These are phyloP conservation scores for Melanotus villosus DNA, from an alignment of 2,888 invertebrate species.

Conservation along the genomic window DNA sequence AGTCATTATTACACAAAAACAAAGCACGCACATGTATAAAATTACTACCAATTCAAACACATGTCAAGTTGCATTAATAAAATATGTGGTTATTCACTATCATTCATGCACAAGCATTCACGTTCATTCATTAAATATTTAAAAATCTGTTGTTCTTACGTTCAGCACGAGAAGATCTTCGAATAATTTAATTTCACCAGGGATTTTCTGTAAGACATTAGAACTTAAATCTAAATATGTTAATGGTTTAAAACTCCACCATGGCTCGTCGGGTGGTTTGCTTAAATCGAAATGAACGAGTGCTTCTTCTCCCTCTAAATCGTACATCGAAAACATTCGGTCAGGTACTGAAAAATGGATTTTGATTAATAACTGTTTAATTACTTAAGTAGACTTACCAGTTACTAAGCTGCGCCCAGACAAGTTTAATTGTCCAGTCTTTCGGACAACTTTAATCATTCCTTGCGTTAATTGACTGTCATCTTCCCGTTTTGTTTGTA, in stretches of 20 bases:
- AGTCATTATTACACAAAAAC: too few species aligned
- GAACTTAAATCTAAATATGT: slow-evolving; percentile 84
- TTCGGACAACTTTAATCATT: slow-evolving; percentile 84
- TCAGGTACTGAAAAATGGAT: slow-evolving; percentile 78
- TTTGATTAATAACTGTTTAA: slow-evolving; percentile 27
- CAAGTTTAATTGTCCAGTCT: slow-evolving; percentile 85
- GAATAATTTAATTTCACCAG: slow-evolving; percentile 76
- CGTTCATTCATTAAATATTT: too few species aligned
- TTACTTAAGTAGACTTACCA: slow-evolving; percentile 8
- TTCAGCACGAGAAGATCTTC: slow-evolving; percentile 79
- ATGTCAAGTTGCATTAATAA: too few species aligned
- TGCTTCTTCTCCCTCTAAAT: slow-evolving; percentile 75
- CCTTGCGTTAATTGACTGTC: slow-evolving; percentile 78
- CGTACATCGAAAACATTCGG: slow-evolving; percentile 82
- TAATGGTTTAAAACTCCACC: slow-evolving; percentile 90
- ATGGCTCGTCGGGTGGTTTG: slow-evolving; percentile 74
- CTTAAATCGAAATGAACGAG: slow-evolving; percentile 74
- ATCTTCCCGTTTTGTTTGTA: slow-evolving; percentile 80
- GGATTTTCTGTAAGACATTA: slow-evolving; percentile 77
- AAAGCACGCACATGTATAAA: too few species aligned
- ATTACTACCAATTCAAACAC: too few species aligned
- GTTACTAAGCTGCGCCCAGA: slow-evolving; percentile 80
- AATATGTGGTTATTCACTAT: too few species aligned
- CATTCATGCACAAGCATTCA: too few species aligned
- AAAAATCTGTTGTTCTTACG: slow-evolving; percentile 74